Evolutionary conservation across 2,888 invertebrate genomes (phyloP).

Genomic region (Drosophila neutralis): DNA sequence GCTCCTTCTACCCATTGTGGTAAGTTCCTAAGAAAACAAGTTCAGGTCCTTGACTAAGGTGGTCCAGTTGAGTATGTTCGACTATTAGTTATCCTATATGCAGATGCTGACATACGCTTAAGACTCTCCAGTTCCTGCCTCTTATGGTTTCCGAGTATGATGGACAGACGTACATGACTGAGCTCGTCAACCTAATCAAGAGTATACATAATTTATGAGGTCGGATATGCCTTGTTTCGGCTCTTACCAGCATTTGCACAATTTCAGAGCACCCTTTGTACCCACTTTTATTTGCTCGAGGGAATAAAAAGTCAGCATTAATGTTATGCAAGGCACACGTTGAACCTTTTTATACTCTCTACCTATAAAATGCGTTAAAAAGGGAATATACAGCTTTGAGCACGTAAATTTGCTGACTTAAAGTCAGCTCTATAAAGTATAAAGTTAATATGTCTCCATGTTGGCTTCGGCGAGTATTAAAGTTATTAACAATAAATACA

Average conservation of each 20-base stretch:
- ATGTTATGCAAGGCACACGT: slow-evolving; percentile 61
- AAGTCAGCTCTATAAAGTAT: neutral
- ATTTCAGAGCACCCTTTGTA: neutral
- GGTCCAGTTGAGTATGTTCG: neutral
- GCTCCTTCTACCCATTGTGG: slow-evolving; percentile 88
- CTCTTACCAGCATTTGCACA: slow-evolving; percentile 5
- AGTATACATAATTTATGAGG: neutral
- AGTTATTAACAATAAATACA: neutral
- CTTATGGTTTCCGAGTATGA: neutral
- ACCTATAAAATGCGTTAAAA: neutral
- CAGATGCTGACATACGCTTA: neutral
- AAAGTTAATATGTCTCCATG: neutral
- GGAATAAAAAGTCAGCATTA: slow-evolving; percentile 49
- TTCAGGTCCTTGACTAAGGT: neutral
- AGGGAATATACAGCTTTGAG: neutral
- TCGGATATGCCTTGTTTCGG: slow-evolving; percentile 1
- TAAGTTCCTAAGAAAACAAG: slow-evolving; percentile 84
- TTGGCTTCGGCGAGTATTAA: neutral
- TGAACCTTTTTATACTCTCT: slow-evolving; percentile 5
- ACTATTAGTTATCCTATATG: neutral
- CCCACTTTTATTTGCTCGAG: slow-evolving; percentile 1
- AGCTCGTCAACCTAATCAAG: neutral
- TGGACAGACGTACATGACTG: neutral
- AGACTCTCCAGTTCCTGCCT: neutral
- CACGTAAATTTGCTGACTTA: neutral